Conservation (phyloP, 2,797 vertebrate species). For the Merluccius polli region DNA sequence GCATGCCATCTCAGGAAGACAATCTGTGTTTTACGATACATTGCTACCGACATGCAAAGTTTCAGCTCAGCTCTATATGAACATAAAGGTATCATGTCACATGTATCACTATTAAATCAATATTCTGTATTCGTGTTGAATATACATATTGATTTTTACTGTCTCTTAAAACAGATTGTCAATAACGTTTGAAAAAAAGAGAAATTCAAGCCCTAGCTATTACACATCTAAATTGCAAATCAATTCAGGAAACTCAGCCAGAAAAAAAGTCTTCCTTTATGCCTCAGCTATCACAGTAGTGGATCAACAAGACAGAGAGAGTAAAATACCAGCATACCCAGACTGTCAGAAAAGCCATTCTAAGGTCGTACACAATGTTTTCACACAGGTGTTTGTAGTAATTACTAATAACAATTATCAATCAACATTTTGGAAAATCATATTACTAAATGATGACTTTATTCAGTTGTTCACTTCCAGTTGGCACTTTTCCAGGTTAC, state of each 20-base stretch:
- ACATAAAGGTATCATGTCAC: not conserved
- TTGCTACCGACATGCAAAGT: not conserved
- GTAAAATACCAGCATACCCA: not conserved
- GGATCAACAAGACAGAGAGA: not conserved
- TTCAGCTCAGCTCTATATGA: not conserved
- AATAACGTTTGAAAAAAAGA: not conserved
- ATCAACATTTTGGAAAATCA: not conserved
- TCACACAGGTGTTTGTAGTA: not conserved
- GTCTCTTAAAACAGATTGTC: not conserved
- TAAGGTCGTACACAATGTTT: not conserved
- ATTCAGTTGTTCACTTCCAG: not conserved
- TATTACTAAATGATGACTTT: not conserved
- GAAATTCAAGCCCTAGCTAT: not conserved
- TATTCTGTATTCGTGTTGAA: not conserved
- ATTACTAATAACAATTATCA: not conserved
- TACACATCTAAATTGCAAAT: slow-evolving; percentile 43
- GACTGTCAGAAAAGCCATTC: too few species aligned
- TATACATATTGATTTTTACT: not conserved
- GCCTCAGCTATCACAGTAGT: not conserved
- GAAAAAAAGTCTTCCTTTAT: slow-evolving; percentile 5
- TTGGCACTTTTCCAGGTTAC: not conserved
- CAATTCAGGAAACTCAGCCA: slow-evolving; percentile 28
- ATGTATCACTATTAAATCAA: not conserved
- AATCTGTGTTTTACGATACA: not conserved
- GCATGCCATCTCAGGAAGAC: not conserved